Evolutionary conservation across 2,113 vertebrate genomes (phyloP).

Genomic region (Myrmecobius fasciatus): DNA sequence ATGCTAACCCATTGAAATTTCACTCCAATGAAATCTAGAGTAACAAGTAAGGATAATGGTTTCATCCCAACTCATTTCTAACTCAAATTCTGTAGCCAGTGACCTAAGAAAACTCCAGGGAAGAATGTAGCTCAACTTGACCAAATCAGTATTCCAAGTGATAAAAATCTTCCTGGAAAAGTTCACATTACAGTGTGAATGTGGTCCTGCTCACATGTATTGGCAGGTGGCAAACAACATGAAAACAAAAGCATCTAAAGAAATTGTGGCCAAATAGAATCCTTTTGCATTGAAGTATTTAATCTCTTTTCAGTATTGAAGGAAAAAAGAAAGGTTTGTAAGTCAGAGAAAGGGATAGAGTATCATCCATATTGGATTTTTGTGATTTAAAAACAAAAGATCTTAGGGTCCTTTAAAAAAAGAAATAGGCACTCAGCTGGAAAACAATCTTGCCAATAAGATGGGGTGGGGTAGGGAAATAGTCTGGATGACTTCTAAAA

Average conservation of each 20-base stretch:
- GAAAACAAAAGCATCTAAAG: not conserved
- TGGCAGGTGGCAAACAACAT: not conserved
- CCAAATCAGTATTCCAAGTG: not conserved
- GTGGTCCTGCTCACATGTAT: not conserved
- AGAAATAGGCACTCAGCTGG: not conserved
- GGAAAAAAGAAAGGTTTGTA: conserved; percentile 13
- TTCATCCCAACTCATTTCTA: conserved; percentile 11
- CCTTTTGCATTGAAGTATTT: not conserved
- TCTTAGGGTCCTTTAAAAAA: conserved; percentile 5
- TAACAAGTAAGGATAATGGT: not conserved
- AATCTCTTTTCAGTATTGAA: not conserved
- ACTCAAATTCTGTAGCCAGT: conserved; percentile 9
- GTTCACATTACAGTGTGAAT: not conserved
- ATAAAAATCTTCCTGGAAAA: conserved; percentile 9
- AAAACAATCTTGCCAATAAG: not conserved
- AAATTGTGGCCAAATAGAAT: not conserved
- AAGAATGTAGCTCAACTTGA: not conserved
- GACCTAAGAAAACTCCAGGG: conserved; percentile 24
- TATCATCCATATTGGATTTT: not conserved
- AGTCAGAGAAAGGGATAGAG: not conserved
- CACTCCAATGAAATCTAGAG: not conserved
- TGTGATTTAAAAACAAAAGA: conserved; percentile 10
- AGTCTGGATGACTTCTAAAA: not conserved
- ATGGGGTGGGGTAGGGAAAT: not conserved
- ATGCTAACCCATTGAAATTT: not conserved